Percentiles rank a stretch among this genome's conserved stretches.
Evolutionary conservation across 2,888 invertebrate species (phyloP).

Genomic region (Achlya flavicornis): DNA sequence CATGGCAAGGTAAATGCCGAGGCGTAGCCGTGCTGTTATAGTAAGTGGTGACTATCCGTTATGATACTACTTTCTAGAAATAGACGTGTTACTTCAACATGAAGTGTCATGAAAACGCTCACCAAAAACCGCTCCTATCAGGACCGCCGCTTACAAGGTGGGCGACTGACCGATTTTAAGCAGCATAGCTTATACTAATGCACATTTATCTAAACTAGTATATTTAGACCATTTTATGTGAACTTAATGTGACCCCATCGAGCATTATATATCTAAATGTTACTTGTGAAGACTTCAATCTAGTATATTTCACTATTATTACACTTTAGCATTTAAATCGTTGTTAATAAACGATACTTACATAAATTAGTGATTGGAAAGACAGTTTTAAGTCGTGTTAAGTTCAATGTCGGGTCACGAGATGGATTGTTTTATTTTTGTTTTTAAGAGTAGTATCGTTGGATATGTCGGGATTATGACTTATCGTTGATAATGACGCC

Average conservation of each 20-base stretch:
- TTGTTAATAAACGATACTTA: not conserved
- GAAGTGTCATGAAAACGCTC: no score
- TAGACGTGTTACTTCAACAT: no score
- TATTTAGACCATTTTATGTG: constrained; percentile 59
- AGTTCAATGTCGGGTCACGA: not conserved
- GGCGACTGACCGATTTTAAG: constrained; percentile 38
- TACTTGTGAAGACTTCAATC: constrained; percentile 34
- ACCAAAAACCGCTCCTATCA: constrained; percentile 13
- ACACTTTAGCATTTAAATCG: constrained; percentile 34
- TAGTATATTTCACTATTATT: constrained; percentile 26
- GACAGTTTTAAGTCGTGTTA: not conserved
- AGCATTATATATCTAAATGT: constrained; percentile 28
- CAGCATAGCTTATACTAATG: constrained; percentile 40
- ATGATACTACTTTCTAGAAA: no score
- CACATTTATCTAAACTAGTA: constrained; percentile 58
- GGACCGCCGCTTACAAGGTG: constrained; percentile 24
- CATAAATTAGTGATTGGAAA: not conserved
- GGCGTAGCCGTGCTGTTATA: no score
- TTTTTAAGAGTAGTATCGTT: not conserved
- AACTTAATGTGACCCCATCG: constrained; percentile 32
- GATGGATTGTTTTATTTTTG: not conserved
- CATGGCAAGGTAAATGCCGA: no score
- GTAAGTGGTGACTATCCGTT: no score
- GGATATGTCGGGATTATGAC: no score
- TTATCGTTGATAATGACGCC: no score